Evolutionary conservation across 2,113 vertebrate species (phyloP), one percentile per base, ranked within the genome.

Genomic region (Megalops atlanticus): DNA sequence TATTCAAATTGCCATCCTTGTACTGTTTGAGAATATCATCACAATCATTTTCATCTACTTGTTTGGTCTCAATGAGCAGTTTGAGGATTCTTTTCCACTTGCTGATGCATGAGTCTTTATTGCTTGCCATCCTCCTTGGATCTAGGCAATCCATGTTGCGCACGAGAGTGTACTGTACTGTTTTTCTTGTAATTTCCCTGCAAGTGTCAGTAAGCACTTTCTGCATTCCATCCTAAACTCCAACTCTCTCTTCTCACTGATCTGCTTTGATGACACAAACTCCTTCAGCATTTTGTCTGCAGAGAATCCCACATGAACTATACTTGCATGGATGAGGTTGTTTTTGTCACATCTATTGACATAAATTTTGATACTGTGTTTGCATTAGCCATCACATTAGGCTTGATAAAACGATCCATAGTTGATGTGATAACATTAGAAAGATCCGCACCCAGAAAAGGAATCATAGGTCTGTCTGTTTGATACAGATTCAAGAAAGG

Each of bases 381-480:
- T 21, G n/a, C 39, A 24, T 33, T 24, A 41, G 41, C 43, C 41
- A 75, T 47, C 74, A 47, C 41, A 45, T 33, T 41, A 43, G 74
- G 27, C 45, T 75, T 39, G 14, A 75, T 45, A 75, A 45, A 75
- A 43, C 43, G 74, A 75, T 75, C 43, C 24, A 75, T 27, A 39
- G 33, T 41, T 75, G 45, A 49, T 1, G 45, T 49, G 45, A 49
- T 49, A 49, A 49, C 45, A 49, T 75, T 75, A 45, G n/a, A 41
- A 47, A 75, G 27, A 41, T 27, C n/a, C n/a, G 1, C 43, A 21
- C 8, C 39, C 40, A 43, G 74, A 75, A 47, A 75, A 47, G n/a
- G n/a, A 41, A 75, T 75, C 43, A 75, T 75, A 43, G 43, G 74
- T 75, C 31, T 45, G 74, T 75, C 74, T 43, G 74, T 75, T 75